phyloP scores from a whole-genome alignment of 2,888 invertebrate species.

The Ectemnius lituratus region DNA sequence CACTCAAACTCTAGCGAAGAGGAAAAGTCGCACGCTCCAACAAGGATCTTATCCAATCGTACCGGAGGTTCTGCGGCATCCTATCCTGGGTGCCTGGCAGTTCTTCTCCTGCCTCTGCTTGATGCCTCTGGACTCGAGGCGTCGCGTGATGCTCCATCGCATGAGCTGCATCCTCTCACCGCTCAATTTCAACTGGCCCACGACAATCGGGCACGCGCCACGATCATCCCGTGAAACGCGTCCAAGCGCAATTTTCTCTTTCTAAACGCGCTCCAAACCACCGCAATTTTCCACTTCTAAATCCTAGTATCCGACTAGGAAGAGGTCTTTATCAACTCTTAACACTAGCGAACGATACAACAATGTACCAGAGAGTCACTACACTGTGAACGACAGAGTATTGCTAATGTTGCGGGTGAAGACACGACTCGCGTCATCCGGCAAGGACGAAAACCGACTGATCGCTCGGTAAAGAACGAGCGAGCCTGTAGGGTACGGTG shows the following conservation, averaged over 20 bases:
- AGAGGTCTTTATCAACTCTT: too few species aligned
- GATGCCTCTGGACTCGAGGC: constrained; percentile 67
- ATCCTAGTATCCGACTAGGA: too few species aligned
- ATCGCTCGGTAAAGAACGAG: constrained; percentile 69
- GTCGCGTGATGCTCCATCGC: constrained; percentile 75
- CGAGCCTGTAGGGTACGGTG: constrained; percentile 58
- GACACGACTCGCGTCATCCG: constrained; percentile 58
- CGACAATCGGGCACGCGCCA: not conserved
- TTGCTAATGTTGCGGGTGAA: constrained; percentile 16
- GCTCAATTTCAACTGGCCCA: not conserved
- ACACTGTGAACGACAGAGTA: not conserved
- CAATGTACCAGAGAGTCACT: too few species aligned
- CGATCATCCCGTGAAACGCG: constrained; percentile 2
- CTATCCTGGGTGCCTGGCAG: constrained; percentile 20
- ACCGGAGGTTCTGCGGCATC: constrained; percentile 46
- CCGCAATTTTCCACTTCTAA: too few species aligned
- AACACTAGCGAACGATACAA: too few species aligned
- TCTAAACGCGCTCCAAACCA: not conserved
- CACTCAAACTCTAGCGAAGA: too few species aligned
- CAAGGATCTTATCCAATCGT: constrained; percentile 12
- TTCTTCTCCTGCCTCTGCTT: constrained; percentile 49
- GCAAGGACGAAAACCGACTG: constrained; percentile 73
- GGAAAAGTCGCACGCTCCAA: too few species aligned
- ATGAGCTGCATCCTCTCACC: constrained; percentile 69
- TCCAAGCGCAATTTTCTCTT: not conserved